Evolutionary conservation across 2,888 invertebrate species (phyloP), one percentile per base, ranked within the genome.

Genomic region (Acleris literana): DNA sequence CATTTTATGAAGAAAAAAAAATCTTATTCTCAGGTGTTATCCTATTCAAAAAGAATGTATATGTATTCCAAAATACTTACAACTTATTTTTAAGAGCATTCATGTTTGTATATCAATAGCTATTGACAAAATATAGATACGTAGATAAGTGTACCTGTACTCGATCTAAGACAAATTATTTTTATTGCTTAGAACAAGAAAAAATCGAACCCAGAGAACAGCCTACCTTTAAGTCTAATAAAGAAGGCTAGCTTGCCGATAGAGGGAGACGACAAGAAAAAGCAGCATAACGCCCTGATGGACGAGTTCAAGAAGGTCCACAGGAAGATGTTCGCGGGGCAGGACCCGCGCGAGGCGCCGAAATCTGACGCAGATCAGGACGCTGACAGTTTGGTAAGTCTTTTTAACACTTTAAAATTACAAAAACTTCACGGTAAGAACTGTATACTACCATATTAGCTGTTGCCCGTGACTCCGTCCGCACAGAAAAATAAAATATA

Each of bases 271-370:
- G 93, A 93, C 69, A 94, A 95, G 80, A 94, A 94, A 74, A 94
- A 94, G 75, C 95, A 95, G 72, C 96, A 96, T 78, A 94, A 94
- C 73, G 95, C 95, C 74, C 87, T 97, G 70, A 97, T 97, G 96
- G 96, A 97, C 85, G 97, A 97, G 88, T 97, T 97, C 84, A 97
- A 96, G 84, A 95, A 95, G 79, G 97, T 97, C 5, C 97, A 97
- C 87, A 94, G 95, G 76, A 96, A 96, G 92, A 97, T 97, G 97
- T 97, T 97, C 83, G 93, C 94, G 69, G 88, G 89, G 63, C 84
- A 79, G 69, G 90, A 88, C 13, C 71, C 68, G 13, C 76, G 72
- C 13, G 80, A 78, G 56, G 73, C 64, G 0, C 56, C 57, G 43
- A 72, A 66, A 1, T 64, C 57, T 43, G 64, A 55, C 6, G 63